Evolutionary conservation across 2,888 invertebrate genomes (phyloP), one percentile per base, ranked within the genome.

Genomic region (Acleris emargana): DNA sequence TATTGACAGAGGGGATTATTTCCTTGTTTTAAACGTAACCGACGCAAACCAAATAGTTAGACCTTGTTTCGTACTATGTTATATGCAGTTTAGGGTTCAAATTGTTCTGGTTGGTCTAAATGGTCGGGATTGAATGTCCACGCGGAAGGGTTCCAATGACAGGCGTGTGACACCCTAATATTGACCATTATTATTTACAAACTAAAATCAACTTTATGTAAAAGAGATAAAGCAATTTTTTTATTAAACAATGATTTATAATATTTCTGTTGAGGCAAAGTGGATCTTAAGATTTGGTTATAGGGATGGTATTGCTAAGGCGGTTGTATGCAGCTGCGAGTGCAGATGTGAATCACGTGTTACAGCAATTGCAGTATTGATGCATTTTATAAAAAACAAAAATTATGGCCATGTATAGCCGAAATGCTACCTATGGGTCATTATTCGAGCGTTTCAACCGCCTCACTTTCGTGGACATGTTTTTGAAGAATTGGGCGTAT

Each of bases 121-220:
- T 38, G 38, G 13, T 38, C 38, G 38, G 13, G 9, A 75, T 71
- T 76, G 73, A 73, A 68, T 69, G 72, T 68, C 66, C 69, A 71
- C 68, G 79, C 80, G 78, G 79, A 79, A 79, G 81, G 75, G 71
- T 67, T 72, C 70, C 64, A 67, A 60, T 62, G 57, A 66, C 55
- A 60, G 55, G 60, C 69, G 70, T 69, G 71, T 71, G 68, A 71
- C 69, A 71, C 76, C 73, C 68, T 72, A 72, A 73, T 70, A 71
- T 72, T 77, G 76, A 77, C 80, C 77, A 75, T 9, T 38, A 50
- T n/a, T 0, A 32, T 16, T 4, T 2, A 22, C 43, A 54, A 25
- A n/a, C 17, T n/a, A 50, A n/a, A 54, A 32, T 13, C 22, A 50
- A 50, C 54, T n/a, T 51, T 32, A 60, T 32, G 9, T 16, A 0